Percentiles rank a stretch among this genome's conserved stretches.
These are phyloP conservation scores for Astropecten irregularis DNA, from an alignment of 53 echinoderm and acorn worm genomes.

Conservation along the genomic window DNA sequence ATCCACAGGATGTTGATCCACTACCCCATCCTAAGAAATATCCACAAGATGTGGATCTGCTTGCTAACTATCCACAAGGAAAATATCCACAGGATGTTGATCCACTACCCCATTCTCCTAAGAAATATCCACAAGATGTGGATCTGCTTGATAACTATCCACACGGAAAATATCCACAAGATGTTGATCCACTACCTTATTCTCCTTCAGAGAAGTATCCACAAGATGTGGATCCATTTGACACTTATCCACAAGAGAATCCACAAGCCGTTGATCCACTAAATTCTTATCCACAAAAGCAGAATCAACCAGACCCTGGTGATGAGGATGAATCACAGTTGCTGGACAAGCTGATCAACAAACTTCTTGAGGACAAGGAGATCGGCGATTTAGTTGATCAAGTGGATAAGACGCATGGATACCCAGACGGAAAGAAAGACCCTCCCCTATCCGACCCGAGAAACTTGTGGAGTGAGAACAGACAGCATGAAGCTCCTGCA, in stretches of 20 bases:
- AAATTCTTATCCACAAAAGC: not conserved
- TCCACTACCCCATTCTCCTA: too few relatives aligned
- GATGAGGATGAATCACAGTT: not conserved
- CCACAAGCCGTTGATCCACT: too few relatives aligned
- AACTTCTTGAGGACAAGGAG: conserved; percentile 5
- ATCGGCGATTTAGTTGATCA: not conserved
- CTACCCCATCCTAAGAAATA: too few relatives aligned
- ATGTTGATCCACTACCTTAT: not conserved
- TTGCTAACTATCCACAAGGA: not conserved
- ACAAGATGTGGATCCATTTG: too few relatives aligned
- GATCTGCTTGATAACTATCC: not conserved
- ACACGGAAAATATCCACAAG: not conserved
- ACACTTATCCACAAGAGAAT: too few relatives aligned
- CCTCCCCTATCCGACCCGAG: not conserved
- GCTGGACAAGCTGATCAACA: not conserved
- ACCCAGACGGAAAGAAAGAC: not conserved
- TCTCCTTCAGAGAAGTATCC: too few relatives aligned
- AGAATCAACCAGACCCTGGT: not conserved
- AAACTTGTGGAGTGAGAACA: too few relatives aligned
- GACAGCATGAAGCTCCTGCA: too few relatives aligned
- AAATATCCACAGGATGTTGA: not conserved
- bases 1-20: not conserved
- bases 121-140: not conserved
- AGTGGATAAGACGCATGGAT: not conserved
- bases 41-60: not conserved